Evolutionary conservation across 2,888 invertebrate genomes (phyloP), one percentile per base, ranked within the genome.

Genomic region (Villa cingulata): DNA sequence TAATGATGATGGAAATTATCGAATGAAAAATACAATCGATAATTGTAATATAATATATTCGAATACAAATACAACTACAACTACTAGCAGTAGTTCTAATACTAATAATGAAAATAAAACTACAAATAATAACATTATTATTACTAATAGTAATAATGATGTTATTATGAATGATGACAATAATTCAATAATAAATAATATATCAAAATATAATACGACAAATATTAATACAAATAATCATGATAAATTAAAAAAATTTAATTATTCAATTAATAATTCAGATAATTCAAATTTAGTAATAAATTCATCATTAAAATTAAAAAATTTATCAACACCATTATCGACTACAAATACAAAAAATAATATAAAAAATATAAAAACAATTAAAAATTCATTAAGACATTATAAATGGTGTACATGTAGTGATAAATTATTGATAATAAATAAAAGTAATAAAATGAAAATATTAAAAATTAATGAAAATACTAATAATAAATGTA

Each of bases 141-240:
- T n/a, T n/a, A n/a, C n/a, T n/a, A n/a, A 45, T 40, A 49, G 44
- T 39, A 42, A 45, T 45, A 49, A 51, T 36, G 45, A 45, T 49
- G 41, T 37, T 36, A 41, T 3, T 44, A 45, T 36, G n/a, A 43
- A 20, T 45, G 32, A 43, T 48, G 41, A 37, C 32, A 23, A 23
- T 23, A 23, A 23, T 23, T 6, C 23, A 23, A 23, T 6, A 6
- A 7, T 6, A 23, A 23, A 23, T 23, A 4, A 23, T 6, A 23
- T 6, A 23, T 32, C 12, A 32, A 7, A 12, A 32, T 12, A 12
- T 32, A 32, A 32, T 32, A 12, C 7, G 7, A 10, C 12, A 32
- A 32, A 32, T 32, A 32, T 3, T 32, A 32, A 32, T 32, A 12
- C 29, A 32, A 32, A 32, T 32, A 12, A 32, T 12, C 7, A 32